Evolutionary conservation across 2,113 vertebrate genomes (phyloP), one percentile per base, ranked within the genome.

Genomic region (Rhinopomastus cyanomelas): DNA sequence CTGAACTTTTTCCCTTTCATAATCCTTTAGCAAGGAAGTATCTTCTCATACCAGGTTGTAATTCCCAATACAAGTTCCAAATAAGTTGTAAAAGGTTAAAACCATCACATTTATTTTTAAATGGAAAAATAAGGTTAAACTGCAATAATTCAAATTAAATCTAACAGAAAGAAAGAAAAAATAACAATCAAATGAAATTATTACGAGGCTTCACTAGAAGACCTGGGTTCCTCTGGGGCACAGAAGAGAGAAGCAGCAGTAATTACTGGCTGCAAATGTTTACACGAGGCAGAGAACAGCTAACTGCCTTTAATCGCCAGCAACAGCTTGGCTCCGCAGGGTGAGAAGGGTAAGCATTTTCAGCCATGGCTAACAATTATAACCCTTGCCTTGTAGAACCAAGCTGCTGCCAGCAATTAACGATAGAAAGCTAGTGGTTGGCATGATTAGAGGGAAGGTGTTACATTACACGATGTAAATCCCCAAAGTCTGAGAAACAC

Each of bases 301-400:
- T 88, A 93, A 65, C 75, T 64, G 72, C 36, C n/a, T 85, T 65
- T 82, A 92, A 95, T 69, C 87, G 87, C 78, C 76, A 87, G 39
- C 71, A 87, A 79, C 66, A 89, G 49, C 44, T 81, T 68, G 56
- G 71, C 16, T 89, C 61, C 87, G 66, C 27, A 76, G 55, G 55
- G 89, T 87, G 55, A 91, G 30, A 89, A 76, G 49, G 55, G 32
- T 49, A 93, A 85, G 89, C 71, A 87, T 81, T 91, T 91, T 80
- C 55, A 91, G 69, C 59, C 30, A 6, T 7, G 79, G 75, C 55
- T 85, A 91, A 25, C 75, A 91, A 91, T 82, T 82, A 80, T 36
- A 76, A 76, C 29, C 59, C 66, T 44, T 66, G 79, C 62, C 59
- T 51, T 73, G 51, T 25, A 79, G 55, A 91, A 89, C 32, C 67